These are phyloP conservation scores for Callosobruchus maculatus DNA, from an alignment of 2,888 invertebrate genomes.

Conservation along the genomic window DNA sequence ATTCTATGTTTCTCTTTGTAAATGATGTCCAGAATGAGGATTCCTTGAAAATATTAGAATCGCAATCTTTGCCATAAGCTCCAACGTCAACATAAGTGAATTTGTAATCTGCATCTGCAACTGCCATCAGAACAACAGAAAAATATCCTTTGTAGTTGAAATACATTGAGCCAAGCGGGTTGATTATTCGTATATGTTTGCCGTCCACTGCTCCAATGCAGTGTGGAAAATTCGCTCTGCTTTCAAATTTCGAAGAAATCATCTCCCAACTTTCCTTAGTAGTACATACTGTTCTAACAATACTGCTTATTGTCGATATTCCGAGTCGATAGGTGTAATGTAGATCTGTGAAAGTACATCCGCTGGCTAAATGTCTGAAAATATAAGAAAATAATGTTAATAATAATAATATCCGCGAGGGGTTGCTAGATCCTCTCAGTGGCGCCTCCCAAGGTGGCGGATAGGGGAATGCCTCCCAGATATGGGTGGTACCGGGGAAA, in stretches of 20 bases:
- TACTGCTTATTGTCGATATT: conserved; percentile 4
- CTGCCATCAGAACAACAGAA: conserved; percentile 9
- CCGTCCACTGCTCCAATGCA: conserved; percentile 9
- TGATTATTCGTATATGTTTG: conserved; percentile 4
- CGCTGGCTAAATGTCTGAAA: conserved; percentile 12
- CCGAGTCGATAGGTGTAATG: conserved; percentile 9
- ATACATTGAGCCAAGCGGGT: conserved; percentile 5
- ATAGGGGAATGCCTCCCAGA: no score
- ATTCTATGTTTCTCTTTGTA: background rate
- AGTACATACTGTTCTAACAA: conserved; percentile 4
- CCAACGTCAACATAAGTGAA: conserved; percentile 9
- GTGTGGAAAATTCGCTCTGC: conserved; percentile 4
- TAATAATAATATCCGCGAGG: no score
- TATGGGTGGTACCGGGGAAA: no score
- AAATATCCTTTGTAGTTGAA: conserved; percentile 8
- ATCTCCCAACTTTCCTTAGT: conserved; percentile 1
- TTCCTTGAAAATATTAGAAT: conserved; percentile 5
- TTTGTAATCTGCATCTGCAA: conserved; percentile 5
- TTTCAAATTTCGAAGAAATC: background rate
- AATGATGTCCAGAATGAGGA: background rate
- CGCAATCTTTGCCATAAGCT: conserved; percentile 8
- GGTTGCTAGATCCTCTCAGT: no score
- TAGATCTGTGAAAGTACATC: conserved; percentile 11
- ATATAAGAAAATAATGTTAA: no score
- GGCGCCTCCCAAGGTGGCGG: no score